Evolutionary conservation across 2,113 vertebrate genomes (phyloP), one percentile per base, ranked within the genome.

Genomic region (Cnemophilus loriae): DNA sequence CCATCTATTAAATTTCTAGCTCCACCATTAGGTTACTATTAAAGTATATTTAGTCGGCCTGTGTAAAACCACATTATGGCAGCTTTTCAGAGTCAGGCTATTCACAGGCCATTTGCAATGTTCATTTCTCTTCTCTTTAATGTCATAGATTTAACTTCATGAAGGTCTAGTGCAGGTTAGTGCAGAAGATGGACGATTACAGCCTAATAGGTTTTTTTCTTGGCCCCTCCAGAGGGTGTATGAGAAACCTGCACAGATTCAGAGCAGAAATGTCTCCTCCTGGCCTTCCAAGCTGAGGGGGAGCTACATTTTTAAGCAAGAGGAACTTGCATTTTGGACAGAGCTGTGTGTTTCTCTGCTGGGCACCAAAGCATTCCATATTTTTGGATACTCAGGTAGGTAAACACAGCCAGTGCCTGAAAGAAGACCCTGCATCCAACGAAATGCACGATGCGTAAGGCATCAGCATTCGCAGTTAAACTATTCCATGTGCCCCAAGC

Each of bases 51-150:
- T 91, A 89, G 94, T 76, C 1, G 19, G 89, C 53, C 77, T 76
- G 61, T 89, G 74, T 79, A 89, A 97, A 96, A 97, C 81, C 11
- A 19, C 94, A 91, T 97, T 95, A 96, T 87, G 89, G 89, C 89
- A 95, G 80, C 91, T 95, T 96, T 93, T 96, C 77, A 94, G 93
- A 94, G 74, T 78, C 87, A 94, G 93, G 91, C 94, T 94, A 89
- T 95, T 97, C 95, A 97, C 96, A 97, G 96, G 80, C 93, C 95
- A 97, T 97, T 97, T 95, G 87, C 91, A 91, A 91, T 96, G 91
- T 94, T 89, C 94, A 96, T 96, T 95, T 91, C 89, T 95, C 93
- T 92, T 95, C 84, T 70, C 80, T 92, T 96, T 97, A 97, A 95
- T 95, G 94, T 79, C 94, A 92, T 65, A 96, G 94, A 75, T 89